Conservation (phyloP, 2,888 invertebrate genomes). For the Leucophenga maculata region DNA sequence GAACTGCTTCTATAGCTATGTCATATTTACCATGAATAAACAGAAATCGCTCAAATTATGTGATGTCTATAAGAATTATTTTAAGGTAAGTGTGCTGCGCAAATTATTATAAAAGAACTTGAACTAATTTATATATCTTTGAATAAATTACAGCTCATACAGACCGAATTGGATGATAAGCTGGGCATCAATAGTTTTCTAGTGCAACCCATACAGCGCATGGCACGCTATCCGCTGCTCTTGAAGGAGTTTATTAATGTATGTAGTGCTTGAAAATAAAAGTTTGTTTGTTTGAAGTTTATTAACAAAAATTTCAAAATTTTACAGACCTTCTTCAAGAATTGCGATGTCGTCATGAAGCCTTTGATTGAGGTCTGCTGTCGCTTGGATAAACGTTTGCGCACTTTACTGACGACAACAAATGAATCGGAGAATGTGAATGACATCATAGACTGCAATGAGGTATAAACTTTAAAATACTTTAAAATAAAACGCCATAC, state of each 20-base stretch:
- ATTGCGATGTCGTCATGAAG: conserved; percentile 68
- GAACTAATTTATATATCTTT: neutral
- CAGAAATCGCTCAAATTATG: conserved; percentile 69
- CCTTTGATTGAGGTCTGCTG: conserved; percentile 70
- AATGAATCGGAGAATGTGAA: conserved; percentile 72
- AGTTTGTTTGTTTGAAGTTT: neutral
- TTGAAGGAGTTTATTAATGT: conserved; percentile 70
- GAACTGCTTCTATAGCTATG: conserved; percentile 70
- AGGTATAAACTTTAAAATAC: conserved; percentile 48
- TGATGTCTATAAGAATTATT: conserved; percentile 68
- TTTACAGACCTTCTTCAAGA: conserved; percentile 66
- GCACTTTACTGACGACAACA: conserved; percentile 66
- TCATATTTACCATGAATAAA: conserved; percentile 72
- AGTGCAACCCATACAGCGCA: conserved; percentile 71
- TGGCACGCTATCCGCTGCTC: conserved; percentile 70
- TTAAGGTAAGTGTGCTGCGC: conserved; percentile 58
- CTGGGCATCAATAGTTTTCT: conserved; percentile 72
- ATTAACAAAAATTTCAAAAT: neutral
- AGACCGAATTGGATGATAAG: conserved; percentile 69
- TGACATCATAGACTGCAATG: conserved; percentile 69
- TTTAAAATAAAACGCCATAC: neutral
- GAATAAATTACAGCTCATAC: conserved; percentile 58
- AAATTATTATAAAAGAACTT: neutral
- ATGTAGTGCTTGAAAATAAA: conserved; percentile 26
- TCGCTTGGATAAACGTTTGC: conserved; percentile 69